These are phyloP conservation scores for Phallusia fumigata DNA, from an alignment of 23 tunicate species.

Conservation along the genomic window DNA sequence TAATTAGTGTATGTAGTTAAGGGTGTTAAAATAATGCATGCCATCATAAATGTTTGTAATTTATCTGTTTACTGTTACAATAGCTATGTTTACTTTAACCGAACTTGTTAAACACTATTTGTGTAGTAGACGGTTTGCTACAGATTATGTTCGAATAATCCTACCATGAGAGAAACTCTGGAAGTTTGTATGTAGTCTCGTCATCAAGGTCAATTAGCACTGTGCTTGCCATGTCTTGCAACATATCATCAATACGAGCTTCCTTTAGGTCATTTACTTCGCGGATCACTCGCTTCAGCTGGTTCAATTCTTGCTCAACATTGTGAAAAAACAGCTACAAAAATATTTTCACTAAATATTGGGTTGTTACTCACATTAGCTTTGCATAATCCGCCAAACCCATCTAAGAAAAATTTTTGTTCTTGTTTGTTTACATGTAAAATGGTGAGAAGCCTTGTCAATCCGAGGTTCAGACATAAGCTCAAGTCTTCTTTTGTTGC, in stretches of 20 bases:
- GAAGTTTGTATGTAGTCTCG: slow-evolving; percentile 54
- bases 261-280: slow-evolving; percentile 89
- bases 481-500: no score
- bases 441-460: no score
- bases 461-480: no score
- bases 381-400: no score
- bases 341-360: neutral
- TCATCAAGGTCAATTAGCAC: slow-evolving; percentile 73
- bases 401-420: neutral
- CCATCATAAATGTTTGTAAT: no score
- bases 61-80: no score
- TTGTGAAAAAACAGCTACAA: slow-evolving; percentile 68
- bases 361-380: neutral
- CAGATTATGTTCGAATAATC: no score
- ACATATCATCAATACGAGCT: slow-evolving; percentile 75
- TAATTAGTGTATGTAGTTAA: no score
- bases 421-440: neutral
- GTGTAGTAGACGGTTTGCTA: no score
- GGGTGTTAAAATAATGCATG: no score
- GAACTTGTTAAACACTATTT: no score
- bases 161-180: slow-evolving; percentile 48
- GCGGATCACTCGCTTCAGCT: slow-evolving; percentile 74
- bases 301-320: slow-evolving; percentile 62
- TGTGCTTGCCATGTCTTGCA: slow-evolving; percentile 77
- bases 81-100: no score